A percentile compares a stretch with the other conserved stretches of the same genome.
These are phyloP conservation scores for Morus bassanus DNA, from an alignment of 2,797 vertebrate species.

Conservation along the genomic window DNA sequence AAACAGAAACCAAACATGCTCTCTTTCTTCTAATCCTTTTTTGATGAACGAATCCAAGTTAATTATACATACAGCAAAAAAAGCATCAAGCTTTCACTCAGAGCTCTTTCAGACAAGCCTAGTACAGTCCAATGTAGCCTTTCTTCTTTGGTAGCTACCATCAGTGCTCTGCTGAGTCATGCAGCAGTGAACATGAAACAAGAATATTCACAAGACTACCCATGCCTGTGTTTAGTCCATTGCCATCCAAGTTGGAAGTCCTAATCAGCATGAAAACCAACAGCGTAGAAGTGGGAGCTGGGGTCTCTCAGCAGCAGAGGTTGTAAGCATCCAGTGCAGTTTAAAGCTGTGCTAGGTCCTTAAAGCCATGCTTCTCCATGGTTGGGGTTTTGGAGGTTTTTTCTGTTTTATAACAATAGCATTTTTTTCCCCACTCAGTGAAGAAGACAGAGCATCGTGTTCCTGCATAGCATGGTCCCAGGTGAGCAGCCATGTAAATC, in stretches of 20 bases:
- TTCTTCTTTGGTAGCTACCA: not conserved
- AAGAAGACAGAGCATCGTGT: not conserved
- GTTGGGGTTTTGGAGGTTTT: no score
- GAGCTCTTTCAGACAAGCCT: not conserved
- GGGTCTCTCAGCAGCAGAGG: not conserved
- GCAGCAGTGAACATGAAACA: not conserved
- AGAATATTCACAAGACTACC: not conserved
- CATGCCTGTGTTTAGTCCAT: not conserved
- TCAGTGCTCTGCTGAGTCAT: not conserved
- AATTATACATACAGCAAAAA: not conserved
- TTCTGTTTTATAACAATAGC: not conserved
- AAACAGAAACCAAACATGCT: not conserved
- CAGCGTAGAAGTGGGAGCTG: not conserved
- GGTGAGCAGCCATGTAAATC: not conserved
- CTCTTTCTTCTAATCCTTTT: not conserved
- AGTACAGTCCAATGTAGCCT: accelerated
- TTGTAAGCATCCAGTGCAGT: not conserved
- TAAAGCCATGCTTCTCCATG: not conserved
- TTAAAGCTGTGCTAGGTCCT: not conserved
- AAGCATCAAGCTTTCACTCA: not conserved
- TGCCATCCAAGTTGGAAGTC: not conserved
- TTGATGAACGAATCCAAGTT: not conserved
- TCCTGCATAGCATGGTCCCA: not conserved
- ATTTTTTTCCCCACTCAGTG: not conserved
- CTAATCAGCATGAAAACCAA: not conserved